These are phyloP conservation scores for Leuciscus waleckii DNA, from an alignment of 2,797 vertebrate species.

Conservation along the genomic window DNA sequence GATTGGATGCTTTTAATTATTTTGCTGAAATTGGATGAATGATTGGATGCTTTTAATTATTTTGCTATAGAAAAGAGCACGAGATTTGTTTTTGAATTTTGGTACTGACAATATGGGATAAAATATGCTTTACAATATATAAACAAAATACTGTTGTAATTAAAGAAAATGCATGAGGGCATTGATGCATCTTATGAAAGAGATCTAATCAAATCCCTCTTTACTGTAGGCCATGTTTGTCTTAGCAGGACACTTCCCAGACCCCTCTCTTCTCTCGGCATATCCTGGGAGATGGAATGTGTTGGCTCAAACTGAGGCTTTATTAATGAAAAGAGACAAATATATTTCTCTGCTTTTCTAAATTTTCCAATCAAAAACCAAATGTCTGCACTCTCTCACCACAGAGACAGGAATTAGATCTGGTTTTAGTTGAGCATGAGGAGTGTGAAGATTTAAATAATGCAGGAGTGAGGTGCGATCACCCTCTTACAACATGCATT, in stretches of 20 bases:
- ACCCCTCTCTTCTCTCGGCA: constrained; percentile 19
- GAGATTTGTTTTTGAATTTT: not conserved
- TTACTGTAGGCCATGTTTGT: constrained; percentile 11
- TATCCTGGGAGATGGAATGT: constrained; percentile 50
- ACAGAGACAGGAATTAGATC: constrained; percentile 15
- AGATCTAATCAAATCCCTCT: constrained; percentile 20
- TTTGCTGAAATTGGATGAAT: not conserved
- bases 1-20: not conserved
- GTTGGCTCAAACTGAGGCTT: constrained; percentile 20
- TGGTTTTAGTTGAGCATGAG: constrained; percentile 27
- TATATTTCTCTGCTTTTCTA: constrained; percentile 57
- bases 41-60: not conserved
- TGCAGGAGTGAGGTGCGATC: constrained; percentile 39
- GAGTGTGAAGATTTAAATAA: constrained; percentile 63
- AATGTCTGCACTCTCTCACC: constrained; percentile 48
- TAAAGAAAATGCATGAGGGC: not conserved
- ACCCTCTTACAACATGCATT: constrained; percentile 63
- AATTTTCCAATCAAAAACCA: constrained; percentile 50
- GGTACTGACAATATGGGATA: not conserved
- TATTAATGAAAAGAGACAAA: constrained; percentile 28
- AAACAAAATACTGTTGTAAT: not conserved
- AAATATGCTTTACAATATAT: not conserved
- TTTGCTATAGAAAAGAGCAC: not conserved
- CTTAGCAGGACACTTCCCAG: constrained; percentile 42
- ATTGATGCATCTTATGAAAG: constrained; percentile 18